Evolutionary conservation across 2,888 invertebrate species (phyloP), one percentile per base, ranked within the genome.

Genomic region (Phortica okadai): DNA sequence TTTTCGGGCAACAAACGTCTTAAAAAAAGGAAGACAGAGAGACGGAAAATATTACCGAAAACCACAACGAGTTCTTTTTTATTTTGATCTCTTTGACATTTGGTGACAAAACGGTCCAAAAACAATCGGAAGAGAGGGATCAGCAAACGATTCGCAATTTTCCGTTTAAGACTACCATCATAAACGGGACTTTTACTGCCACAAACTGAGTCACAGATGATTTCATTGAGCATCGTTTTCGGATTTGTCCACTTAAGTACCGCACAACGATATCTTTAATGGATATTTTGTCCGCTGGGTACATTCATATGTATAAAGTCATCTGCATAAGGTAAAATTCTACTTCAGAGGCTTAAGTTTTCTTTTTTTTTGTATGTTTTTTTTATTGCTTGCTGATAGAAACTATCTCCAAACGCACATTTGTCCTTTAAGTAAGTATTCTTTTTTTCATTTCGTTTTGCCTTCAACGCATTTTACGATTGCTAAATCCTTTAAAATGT

Each of bases 331-430:
- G 45, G 70, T 2, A 72, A 72, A 72, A 10, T 56, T 56, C 45
- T 72, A 33, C 56, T 72, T 56, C 56, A 45, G 45, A 54, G 70
- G 56, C 33, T 72, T 56, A 72, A 56, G 14, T 33, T 72, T 56
- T 33, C n/a, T 33, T 59, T 44, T 67, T 14, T 67, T 44, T 67
- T 8, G 59, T 25, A 64, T 33, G 11, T 6, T 33, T 33, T 7
- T 25, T 33, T 64, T 64, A 16, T 21, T 21, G 11, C 10, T 76
- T 82, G 77, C 75, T 75, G 77, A 74, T 62, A 76, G 74, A 74
- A 54, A 41, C 74, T 16, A 62, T 44, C 42, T 45, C 44, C 50
- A 50, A 6, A 50, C 50, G 50, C 50, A 50, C 50, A 62, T 62
- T 72, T 72, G 41, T 72, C 41, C 54, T 33, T 54, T 50, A 50